A percentile compares a stretch with the other conserved stretches of the same genome.
Evolutionary conservation across 2,113 vertebrate genomes (phyloP).

Genomic region (Urocitellus parryii): DNA sequence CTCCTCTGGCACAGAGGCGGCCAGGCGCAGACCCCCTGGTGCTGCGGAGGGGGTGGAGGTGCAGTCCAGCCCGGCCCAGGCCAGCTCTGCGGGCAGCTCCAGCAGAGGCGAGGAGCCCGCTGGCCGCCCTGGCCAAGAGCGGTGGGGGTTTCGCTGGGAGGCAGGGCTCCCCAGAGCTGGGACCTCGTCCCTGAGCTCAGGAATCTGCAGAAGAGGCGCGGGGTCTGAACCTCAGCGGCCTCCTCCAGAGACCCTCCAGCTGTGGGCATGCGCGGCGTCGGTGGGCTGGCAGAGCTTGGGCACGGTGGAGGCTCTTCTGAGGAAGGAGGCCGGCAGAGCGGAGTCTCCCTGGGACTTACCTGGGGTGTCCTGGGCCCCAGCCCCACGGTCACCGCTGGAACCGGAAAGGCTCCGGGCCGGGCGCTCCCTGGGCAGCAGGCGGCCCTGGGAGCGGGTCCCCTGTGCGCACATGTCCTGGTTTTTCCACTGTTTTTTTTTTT

Average conservation of each 20-base stretch:
- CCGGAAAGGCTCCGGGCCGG: too few relatives aligned
- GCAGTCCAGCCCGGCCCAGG: background rate
- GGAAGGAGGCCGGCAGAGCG: background rate
- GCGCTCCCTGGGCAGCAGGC: too few relatives aligned
- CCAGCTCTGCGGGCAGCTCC: background rate
- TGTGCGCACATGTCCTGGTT: background rate
- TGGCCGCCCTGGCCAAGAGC: background rate
- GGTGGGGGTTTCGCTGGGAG: background rate
- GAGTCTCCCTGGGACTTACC: too few relatives aligned
- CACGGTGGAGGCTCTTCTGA: background rate
- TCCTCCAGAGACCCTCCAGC: background rate
- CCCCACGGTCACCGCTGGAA: background rate
- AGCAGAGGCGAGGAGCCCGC: background rate
- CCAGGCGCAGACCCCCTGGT: background rate
- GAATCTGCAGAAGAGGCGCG: too few relatives aligned
- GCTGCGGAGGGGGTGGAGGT: background rate
- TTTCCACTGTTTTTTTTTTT: background rate
- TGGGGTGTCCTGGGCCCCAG: background rate
- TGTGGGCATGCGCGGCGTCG: background rate
- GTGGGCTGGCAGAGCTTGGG: background rate
- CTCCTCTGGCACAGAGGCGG: background rate
- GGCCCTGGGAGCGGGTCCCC: too few relatives aligned
- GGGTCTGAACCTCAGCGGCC: background rate
- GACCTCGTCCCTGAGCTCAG: background rate
- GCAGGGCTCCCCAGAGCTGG: background rate